Evolutionary conservation across 92 coral and sea anemone genomes (phyloP), one percentile per base, ranked within the genome.

Genomic region (Epizoanthus illoricatus): DNA sequence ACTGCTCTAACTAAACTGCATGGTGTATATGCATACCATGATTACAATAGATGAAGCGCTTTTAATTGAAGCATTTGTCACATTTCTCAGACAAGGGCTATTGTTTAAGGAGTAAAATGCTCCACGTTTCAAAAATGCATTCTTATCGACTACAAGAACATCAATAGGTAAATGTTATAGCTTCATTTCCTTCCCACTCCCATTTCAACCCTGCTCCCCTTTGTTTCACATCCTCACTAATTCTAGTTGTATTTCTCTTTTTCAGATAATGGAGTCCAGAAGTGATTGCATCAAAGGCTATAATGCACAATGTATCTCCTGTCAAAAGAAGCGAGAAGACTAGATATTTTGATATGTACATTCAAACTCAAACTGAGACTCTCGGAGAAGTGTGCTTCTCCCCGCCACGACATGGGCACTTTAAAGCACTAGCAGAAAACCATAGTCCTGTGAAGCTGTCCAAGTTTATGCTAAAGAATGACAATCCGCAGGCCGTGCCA

Each of bases 351-450:
- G 84, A 80, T 59, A 62, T 52, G 71, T 21, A 42, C 3, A 62
- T 68, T 7, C 84, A 65, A 80, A 80, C 76, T 16, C 5, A 71
- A 47, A 45, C 28, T 6, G 10, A 11, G 2, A 8, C 43, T 10
- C 55, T 69, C 23, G 8, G 74, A 69, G 57, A 56, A 3, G 55
- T 69, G 16, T 71, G 61, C 39, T 71, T 71, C 23, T 71, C 76
- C 4, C 60, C 61, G 3, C 6, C 52, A 6, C 47, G 23, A 4
- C 76, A 71, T 71, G 15, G 23, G 4, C 1, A 67, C 8, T 47
- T 71, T 40, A 18, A 71, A 8, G 19, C 17, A 47, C 5, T 18
- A 45, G 7, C 56, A 41, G 7, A 41, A 7, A 3, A 41, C 13
- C 16, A 70, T 18, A 70, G 57, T 57, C 75, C 75, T 11, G 57